phyloP scores from a whole-genome alignment of 2,113 vertebrate genomes.

The Ailurus styani region DNA sequence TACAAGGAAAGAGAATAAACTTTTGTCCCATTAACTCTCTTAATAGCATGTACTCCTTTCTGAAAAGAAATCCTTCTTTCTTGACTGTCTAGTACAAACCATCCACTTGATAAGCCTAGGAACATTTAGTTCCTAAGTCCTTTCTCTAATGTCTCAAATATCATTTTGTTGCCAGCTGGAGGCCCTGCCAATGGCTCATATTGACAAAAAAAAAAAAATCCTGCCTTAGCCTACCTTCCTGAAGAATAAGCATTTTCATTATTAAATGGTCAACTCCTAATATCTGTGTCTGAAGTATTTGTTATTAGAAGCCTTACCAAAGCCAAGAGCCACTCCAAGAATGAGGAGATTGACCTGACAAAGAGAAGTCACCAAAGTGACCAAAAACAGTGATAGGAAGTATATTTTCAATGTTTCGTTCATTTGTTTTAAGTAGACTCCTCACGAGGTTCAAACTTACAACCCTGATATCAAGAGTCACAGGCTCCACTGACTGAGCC shows the following conservation, averaged over 20 bases:
- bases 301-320: not conserved
- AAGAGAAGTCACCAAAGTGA: not conserved
- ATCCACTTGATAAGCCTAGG: not conserved
- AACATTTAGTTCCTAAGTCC: not conserved
- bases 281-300: not conserved
- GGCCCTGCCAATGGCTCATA: not conserved
- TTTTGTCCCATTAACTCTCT: not conserved
- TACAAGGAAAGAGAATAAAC: not conserved
- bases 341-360: not conserved
- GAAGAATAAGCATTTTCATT: not conserved
- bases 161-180: not conserved
- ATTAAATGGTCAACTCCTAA: not conserved
- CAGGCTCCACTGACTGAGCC: not conserved
- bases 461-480: not conserved
- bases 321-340: not conserved
- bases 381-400: not conserved
- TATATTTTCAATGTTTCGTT: not conserved
- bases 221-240: not conserved
- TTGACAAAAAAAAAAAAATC: not conserved
- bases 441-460: not conserved
- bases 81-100: not conserved
- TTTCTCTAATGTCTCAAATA: not conserved
- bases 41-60: not conserved
- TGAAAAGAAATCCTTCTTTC: not conserved
- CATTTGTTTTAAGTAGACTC: not conserved